A percentile compares a stretch with the other conserved stretches of the same genome.
These are phyloP conservation scores for Polypedilum pembai DNA, from an alignment of 1,140 invertebrate species.

Conservation along the genomic window DNA sequence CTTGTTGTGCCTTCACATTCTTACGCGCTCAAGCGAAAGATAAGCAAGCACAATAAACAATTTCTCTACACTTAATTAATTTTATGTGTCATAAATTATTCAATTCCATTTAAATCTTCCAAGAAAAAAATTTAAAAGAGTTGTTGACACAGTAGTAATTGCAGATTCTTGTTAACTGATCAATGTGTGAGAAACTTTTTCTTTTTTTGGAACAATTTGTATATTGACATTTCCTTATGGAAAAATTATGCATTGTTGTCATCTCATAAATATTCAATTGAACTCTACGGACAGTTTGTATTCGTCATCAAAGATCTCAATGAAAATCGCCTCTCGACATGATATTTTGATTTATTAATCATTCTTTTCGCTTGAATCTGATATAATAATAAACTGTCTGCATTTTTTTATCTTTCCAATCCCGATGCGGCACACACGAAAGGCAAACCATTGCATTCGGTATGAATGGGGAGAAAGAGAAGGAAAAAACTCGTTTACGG, in stretches of 20 bases:
- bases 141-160: no score
- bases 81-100: constrained; percentile 20
- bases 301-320: not conserved
- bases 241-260: not conserved
- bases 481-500: not conserved
- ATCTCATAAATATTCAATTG: constrained; percentile 19
- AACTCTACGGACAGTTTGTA: not conserved
- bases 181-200: not conserved
- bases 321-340: constrained; percentile 16
- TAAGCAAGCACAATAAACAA: constrained; percentile 2
- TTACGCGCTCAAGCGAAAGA: not conserved
- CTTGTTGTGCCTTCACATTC: not conserved
- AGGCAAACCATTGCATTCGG: not conserved
- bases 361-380: constrained; percentile 1
- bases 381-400: constrained; percentile 14
- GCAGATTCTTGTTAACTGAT: no score
- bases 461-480: not conserved
- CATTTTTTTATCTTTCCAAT: not conserved
- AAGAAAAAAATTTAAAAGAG: no score
- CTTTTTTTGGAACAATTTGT: not conserved
- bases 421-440: constrained; percentile 5
- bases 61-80: not conserved
- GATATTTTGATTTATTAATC: constrained; percentile 19
- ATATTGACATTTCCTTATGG: no score
- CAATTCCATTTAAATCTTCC: not conserved